A percentile compares a stretch with the other conserved stretches of the same genome.
These are phyloP conservation scores for Hycleus cichorii DNA, from an alignment of 1,140 invertebrate species.

Conservation along the genomic window DNA sequence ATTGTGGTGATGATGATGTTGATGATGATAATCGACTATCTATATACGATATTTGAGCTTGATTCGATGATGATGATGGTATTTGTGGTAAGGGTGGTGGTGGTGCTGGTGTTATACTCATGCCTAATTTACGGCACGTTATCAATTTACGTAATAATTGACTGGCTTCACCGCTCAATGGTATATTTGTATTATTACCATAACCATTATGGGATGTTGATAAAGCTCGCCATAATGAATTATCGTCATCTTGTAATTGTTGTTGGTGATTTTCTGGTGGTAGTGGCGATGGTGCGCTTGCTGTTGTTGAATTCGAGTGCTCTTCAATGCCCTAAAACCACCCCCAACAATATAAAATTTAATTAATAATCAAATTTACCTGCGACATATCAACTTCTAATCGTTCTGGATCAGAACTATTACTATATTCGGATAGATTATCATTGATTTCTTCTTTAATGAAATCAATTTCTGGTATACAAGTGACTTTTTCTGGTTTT, in stretches of 20 bases:
- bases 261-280: slow-evolving; percentile 3
- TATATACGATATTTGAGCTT: not conserved
- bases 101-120: slow-evolving; percentile 48
- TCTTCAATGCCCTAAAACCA: slow-evolving; percentile 31
- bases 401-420: slow-evolving; percentile 50
- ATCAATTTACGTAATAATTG: slow-evolving; percentile 64
- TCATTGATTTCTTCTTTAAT: slow-evolving; percentile 35
- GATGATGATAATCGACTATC: not conserved
- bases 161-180: slow-evolving; percentile 54
- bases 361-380: slow-evolving; percentile 14
- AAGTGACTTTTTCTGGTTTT: slow-evolving; percentile 32
- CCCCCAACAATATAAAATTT: not conserved
- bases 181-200: slow-evolving; percentile 19
- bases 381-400: slow-evolving; percentile 47
- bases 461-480: slow-evolving; percentile 34
- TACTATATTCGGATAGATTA: slow-evolving; percentile 41
- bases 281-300: slow-evolving; percentile 32
- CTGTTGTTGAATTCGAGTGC: slow-evolving; percentile 36
- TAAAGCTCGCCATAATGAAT: slow-evolving; percentile 28
- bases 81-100: slow-evolving; percentile 22
- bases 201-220: slow-evolving; percentile 30
- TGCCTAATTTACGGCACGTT: slow-evolving; percentile 63
- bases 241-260: slow-evolving; percentile 9
- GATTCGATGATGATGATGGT: slow-evolving; percentile 17
- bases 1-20: no score